Evolutionary conservation across 2,113 vertebrate species (phyloP).

Genomic region (Dinomys branickii): DNA sequence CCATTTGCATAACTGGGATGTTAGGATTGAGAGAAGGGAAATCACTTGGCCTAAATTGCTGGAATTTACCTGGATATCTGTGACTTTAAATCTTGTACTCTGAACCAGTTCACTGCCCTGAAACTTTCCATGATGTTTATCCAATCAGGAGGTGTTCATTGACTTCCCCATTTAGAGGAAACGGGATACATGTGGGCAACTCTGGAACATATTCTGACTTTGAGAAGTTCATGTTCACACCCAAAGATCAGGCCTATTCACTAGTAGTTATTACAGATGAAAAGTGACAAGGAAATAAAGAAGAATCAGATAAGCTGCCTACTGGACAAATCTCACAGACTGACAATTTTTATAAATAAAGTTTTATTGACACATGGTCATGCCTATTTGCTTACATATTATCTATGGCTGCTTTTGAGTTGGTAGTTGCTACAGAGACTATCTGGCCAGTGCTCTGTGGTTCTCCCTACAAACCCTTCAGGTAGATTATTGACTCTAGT

Average conservation of each 20-base stretch:
- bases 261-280: not conserved
- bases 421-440: not conserved
- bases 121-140: not conserved
- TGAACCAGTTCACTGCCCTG: not conserved
- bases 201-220: not conserved
- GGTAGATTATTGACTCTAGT: not conserved
- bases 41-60: not conserved
- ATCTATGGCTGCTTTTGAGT: not conserved
- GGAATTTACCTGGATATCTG: not conserved
- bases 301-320: not conserved
- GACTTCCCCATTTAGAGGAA: not conserved
- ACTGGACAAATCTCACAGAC: not conserved
- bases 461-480: not conserved
- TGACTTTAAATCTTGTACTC: not conserved
- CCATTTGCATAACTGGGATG: not conserved
- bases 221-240: not conserved
- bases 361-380: not conserved
- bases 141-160: not conserved
- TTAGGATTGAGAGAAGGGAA: not conserved
- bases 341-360: not conserved
- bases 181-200: not conserved
- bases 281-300: not conserved
- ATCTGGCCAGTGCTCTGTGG: not conserved
- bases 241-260: not conserved
- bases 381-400: too few species aligned